These are phyloP conservation scores for Limonius californicus DNA, from an alignment of 1,140 invertebrate species.

Conservation along the genomic window DNA sequence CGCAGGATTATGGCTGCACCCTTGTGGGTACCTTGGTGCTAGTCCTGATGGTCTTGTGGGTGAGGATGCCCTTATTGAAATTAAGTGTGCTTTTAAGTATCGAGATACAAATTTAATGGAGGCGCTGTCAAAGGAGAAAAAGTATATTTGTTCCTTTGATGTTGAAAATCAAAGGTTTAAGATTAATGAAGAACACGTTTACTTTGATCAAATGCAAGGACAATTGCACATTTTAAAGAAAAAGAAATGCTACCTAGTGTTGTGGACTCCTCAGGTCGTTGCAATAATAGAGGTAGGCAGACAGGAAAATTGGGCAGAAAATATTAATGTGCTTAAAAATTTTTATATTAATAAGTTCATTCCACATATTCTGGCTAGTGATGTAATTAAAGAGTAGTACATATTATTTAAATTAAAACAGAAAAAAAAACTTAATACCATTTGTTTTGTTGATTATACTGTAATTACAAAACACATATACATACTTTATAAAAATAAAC, in stretches of 20 bases:
- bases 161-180: not conserved
- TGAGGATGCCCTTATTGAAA: not conserved
- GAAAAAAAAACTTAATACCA: no score
- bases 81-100: not conserved
- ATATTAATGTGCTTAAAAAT: not conserved
- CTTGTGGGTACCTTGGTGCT: not conserved
- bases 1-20: not conserved
- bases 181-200: slow-evolving; percentile 24
- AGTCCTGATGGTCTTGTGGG: not conserved
- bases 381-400: no score
- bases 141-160: slow-evolving; percentile 25
- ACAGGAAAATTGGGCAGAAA: slow-evolving; percentile 2
- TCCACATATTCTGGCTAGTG: no score
- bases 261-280: not conserved
- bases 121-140: slow-evolving; percentile 12
- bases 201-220: slow-evolving; percentile 23
- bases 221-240: not conserved
- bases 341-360: not conserved
- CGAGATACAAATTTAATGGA: not conserved
- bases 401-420: no score
- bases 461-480: no score
- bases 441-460: no score
- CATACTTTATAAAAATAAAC: no score
- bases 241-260: not conserved
- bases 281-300: not conserved